Evolutionary conservation across 1,140 invertebrate species (phyloP), one percentile per base, ranked within the genome.

Genomic region (Atta cephalotes): DNA sequence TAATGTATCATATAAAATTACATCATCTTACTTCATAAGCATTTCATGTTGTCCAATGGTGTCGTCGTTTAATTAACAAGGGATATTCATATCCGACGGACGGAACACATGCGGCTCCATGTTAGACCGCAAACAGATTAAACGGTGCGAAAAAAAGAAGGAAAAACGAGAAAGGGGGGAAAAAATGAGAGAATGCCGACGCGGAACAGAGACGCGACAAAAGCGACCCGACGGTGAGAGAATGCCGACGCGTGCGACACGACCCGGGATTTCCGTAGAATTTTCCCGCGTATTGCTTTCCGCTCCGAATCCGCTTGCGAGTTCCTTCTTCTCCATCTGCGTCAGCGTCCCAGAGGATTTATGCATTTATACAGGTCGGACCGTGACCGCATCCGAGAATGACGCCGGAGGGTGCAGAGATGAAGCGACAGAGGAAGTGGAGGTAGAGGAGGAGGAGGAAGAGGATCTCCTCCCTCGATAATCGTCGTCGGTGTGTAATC

Each of bases 401-500:
- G 63, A 65, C 58, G 78, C 49, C 68, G 53, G 65, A 68, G 65
- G 58, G 45, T 51, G 51, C 71, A 12, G 14, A 60, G 45, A 39
- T 58, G 65, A 35, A 51, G n/a, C 31, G 66, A 12, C 53, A 58
- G 49, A 45, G 35, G 31, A 81, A 49, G 14, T 12, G 6, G n/a
- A 56, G 28, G 51, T n/a, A 2, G 58, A 63, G 35, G 16, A 70
- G 31, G 16, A 71, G 35, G 79, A 76, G 39, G 25, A 79, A 49
- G 76, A 80, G 80, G 31, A 84, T 89, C 85, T 89, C 88, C 80
- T 63, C 72, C 45, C 56, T 78, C 88, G 85, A 89, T 90, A 90
- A 90, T 90, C 85, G 88, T 90, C 88, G 88, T 60, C 85, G 80
- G 56, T n/a, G 85, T 90, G 88, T 90, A 90, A 90, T 90, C 89